Base-by-base conservation (phyloP, 2,113 vertebrate species). In the Nycticorax nycticorax region DNA sequence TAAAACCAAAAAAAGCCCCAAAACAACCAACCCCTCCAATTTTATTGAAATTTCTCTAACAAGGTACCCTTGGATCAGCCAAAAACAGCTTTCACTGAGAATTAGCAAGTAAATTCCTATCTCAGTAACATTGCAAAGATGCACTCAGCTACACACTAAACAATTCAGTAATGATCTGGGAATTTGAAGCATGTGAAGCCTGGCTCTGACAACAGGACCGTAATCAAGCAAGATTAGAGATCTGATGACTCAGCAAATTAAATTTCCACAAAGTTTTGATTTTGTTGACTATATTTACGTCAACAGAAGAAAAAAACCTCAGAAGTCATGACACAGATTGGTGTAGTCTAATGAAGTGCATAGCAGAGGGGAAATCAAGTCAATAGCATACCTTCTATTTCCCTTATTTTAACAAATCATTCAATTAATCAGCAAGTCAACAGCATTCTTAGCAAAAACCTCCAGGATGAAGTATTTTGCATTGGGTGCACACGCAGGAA, bases 171-270 rank as follows among this genome's bases (percentile, higher is more conserved):
- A 56, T 0, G 0, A 77, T 41, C 45, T 50, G 59, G 72, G 71
- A 85, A 87, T 79, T 39, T 35, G 24, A 84, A 92, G 57, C 28
- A 64, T 35, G 4, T n/a, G 33, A 95, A 84, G 26, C 20, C 63
- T 63, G 55, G 12, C 50, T 92, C 53, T 83, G 66, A 68, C 39
- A 89, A 59, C 33, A 59, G 35, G 12, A 32, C 35, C 45, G 27
- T 71, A 83, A 80, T 62, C 55, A 87, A 88, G 55, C 10, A 79
- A 52, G 53, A 73, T 33, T 57, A 69, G 71, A 62, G 24, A 79
- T 73, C 22, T 90, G 74, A 71, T 66, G 78, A 94, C 63, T 89
- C 93, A 95, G 72, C 72, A 89, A 80, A 81, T 80, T 37, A 86
- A 22, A 67, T 69, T 88, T 84, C 79, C 68, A 27, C 45, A 27